A percentile compares a stretch with the other conserved stretches of the same genome.
Evolutionary conservation across 2,797 vertebrate genomes (phyloP).

Genomic region (Calcarius lapponicus): DNA sequence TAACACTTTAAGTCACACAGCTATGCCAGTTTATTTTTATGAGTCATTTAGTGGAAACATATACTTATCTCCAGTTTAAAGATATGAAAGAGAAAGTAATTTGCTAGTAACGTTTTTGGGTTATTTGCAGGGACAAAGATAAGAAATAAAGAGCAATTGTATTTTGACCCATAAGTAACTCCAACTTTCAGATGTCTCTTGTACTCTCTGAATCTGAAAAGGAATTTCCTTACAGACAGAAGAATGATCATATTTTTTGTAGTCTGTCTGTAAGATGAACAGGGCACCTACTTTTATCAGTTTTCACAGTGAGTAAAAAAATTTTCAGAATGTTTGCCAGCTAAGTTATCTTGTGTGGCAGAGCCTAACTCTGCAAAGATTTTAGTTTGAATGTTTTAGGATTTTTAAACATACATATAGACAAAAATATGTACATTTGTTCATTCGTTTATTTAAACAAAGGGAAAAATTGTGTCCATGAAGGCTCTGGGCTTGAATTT

Average conservation of each 20-base stretch:
- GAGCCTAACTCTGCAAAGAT: not conserved
- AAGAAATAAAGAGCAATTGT: conserved; percentile 28
- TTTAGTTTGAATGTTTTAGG: conserved; percentile 23
- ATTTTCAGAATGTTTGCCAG: not conserved
- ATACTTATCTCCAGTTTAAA: conserved; percentile 22
- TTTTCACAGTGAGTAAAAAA: not conserved
- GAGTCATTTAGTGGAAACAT: conserved; percentile 9
- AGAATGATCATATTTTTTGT: not conserved
- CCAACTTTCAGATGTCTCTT: conserved; percentile 1
- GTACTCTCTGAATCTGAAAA: not conserved
- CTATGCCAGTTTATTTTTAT: conserved; percentile 18
- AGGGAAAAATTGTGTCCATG: conserved; percentile 37
- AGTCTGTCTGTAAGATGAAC: not conserved
- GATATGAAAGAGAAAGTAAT: conserved; percentile 7
- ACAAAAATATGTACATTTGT: not conserved
- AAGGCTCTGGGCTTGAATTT: not conserved
- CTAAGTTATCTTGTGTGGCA: not conserved
- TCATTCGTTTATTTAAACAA: conserved; percentile 59
- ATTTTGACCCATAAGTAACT: conserved; percentile 22
- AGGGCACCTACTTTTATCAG: conserved; percentile 6
- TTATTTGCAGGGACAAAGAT: conserved; percentile 18
- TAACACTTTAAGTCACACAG: not conserved
- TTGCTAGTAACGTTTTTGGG: not conserved
- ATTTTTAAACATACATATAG: not conserved
- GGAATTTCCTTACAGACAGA: not conserved